Evolutionary conservation across 2,888 invertebrate genomes (phyloP), one percentile per base, ranked within the genome.

Genomic region (Rhorus exstirpatorius): DNA sequence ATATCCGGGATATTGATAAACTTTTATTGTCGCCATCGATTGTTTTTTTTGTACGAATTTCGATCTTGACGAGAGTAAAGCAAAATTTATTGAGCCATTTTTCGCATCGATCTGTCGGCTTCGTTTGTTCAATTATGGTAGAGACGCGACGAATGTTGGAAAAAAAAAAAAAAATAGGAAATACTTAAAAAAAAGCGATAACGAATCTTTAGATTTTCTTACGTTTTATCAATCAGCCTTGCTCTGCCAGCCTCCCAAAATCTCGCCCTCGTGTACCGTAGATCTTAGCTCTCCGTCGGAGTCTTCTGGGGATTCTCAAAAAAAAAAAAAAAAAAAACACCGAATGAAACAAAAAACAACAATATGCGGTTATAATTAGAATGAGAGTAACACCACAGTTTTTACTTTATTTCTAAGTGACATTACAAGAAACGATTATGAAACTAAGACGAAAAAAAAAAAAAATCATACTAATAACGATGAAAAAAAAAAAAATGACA

Each of bases 321-420:
- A 83, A 77, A 84, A 68, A 44, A 80, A 83, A 67, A 77, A 61
- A 76, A 63, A 76, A n/a, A n/a, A n/a, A n/a, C n/a, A n/a, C n/a
- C n/a, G 65, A n/a, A 60, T 67, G 79, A 80, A 24, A 72, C 78
- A n/a, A 44, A 61, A 60, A 82, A 78, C 55, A 46, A 81, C 53
- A 83, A 77, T 53, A 75, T 78, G 82, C 76, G 74, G 38, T 79
- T 83, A 84, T 85, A 84, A 86, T 83, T 83, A 72, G 61, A 75
- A 51, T 44, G 80, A 70, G 79, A 79, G 58, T 74, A 80, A 82
- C 82, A 82, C 78, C 78, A 81, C 80, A 83, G 77, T 84, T 83
- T 85, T 83, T 78, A 81, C 81, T 85, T 84, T 81, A 81, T 84
- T 84, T 85, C 74, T 85, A 85, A 83, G 83, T 70, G 70, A 80